A percentile compares a stretch with the other conserved stretches of the same genome.
Evolutionary conservation across 2,113 vertebrate species (phyloP).

Genomic region (Mola mola): DNA sequence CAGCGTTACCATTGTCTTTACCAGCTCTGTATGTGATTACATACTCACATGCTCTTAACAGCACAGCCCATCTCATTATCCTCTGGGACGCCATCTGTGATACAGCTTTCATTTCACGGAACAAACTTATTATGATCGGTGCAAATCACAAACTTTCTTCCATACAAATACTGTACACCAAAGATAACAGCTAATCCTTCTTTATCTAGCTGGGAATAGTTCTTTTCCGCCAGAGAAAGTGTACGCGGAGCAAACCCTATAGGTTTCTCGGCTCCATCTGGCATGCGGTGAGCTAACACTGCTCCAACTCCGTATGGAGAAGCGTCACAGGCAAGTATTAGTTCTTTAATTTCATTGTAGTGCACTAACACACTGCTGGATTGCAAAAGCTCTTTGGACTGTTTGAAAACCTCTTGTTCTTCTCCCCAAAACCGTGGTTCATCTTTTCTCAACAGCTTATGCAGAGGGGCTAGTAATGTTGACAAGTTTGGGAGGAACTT

Average conservation of each 20-base stretch:
- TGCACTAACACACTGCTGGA: background rate
- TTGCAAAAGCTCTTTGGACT: background rate
- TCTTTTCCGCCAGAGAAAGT: background rate
- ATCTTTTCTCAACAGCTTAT: background rate
- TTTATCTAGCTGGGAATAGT: conserved; percentile 8
- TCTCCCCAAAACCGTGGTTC: background rate
- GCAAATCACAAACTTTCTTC: conserved; percentile 3
- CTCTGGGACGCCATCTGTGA: background rate
- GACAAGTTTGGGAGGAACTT: background rate
- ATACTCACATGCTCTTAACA: background rate
- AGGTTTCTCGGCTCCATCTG: background rate
- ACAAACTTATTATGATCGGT: conserved; percentile 27
- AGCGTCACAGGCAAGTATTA: background rate
- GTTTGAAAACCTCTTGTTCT: background rate
- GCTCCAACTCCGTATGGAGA: background rate
- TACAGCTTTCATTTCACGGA: conserved; percentile 22
- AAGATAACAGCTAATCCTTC: too few relatives aligned
- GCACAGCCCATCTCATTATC: background rate
- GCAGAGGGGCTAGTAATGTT: background rate
- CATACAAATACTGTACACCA: too few relatives aligned
- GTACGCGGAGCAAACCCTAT: background rate
- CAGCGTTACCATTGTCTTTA: background rate
- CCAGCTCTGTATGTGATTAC: background rate
- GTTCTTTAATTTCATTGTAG: background rate
- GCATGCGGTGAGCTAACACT: background rate